These are phyloP conservation scores for Ptycholaimellus sp. DNA, from an alignment of 2,888 invertebrate species.

Conservation along the genomic window DNA sequence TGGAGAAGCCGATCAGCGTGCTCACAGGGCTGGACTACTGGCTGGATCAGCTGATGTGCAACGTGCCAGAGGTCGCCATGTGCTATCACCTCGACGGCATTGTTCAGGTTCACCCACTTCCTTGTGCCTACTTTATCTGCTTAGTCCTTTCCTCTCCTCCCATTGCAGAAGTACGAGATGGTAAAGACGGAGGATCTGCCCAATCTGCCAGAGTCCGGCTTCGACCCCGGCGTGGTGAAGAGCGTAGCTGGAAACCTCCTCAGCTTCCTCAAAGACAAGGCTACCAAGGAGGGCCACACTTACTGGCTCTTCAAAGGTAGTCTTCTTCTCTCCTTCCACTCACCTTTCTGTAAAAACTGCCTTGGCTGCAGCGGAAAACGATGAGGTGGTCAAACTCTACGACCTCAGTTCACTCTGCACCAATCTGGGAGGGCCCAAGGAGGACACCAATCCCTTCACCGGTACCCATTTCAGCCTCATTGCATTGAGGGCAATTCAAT, in stretches of 20 bases:
- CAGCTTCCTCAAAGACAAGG: slow-evolving; percentile 68
- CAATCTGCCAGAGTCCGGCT: slow-evolving; percentile 54
- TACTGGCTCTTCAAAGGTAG: slow-evolving; percentile 80
- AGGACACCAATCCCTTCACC: slow-evolving; percentile 31
- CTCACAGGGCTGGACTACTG: slow-evolving; percentile 75
- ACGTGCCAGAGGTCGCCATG: slow-evolving; percentile 86
- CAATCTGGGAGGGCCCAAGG: slow-evolving; percentile 36
- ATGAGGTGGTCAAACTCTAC: slow-evolving; percentile 74
- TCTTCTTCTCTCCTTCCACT: background rate
- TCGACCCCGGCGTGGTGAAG: slow-evolving; percentile 59
- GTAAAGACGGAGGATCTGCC: slow-evolving; percentile 84
- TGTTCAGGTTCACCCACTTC: slow-evolving; percentile 25
- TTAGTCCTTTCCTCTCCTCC: background rate
- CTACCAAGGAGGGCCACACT: slow-evolving; percentile 78
- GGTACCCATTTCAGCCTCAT: too few species aligned
- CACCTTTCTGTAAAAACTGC: background rate
- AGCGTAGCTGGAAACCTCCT: slow-evolving; percentile 81
- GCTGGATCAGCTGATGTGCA: slow-evolving; percentile 88
- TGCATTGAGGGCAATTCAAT: too few species aligned
- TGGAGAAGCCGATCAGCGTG: slow-evolving; percentile 68
- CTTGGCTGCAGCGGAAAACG: slow-evolving; percentile 39
- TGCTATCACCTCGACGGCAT: slow-evolving; percentile 52
- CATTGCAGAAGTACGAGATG: slow-evolving; percentile 53
- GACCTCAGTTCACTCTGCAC: slow-evolving; percentile 60
- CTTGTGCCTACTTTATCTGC: background rate